Evolutionary conservation across 2,888 invertebrate genomes (phyloP).

Genomic region (Dicycla oo): DNA sequence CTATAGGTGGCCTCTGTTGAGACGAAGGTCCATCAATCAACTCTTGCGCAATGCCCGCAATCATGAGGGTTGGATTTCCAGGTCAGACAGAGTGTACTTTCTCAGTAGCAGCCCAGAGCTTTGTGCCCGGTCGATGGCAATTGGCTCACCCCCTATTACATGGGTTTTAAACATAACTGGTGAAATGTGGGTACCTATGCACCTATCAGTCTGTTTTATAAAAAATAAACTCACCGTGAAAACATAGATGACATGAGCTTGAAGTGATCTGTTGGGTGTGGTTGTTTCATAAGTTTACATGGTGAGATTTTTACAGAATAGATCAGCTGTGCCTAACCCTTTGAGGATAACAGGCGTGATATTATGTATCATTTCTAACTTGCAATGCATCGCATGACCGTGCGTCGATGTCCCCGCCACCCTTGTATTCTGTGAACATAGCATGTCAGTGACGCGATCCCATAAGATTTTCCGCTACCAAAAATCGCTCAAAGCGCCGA

Average conservation of each 20-base stretch:
- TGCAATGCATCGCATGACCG: no score
- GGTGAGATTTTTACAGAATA: no score
- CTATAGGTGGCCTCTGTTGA: constrained; percentile 68
- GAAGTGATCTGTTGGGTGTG: no score
- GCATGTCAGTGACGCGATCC: no score
- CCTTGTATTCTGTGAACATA: background rate
- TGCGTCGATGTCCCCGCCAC: no score
- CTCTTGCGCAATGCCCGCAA: constrained; percentile 81
- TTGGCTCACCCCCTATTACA: background rate
- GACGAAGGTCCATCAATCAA: constrained; percentile 82
- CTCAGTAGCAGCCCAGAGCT: background rate
- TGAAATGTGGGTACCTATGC: background rate
- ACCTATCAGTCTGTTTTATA: background rate
- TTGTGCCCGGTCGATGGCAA: background rate
- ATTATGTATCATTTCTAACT: background rate
- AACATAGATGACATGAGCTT: no score
- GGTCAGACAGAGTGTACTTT: background rate
- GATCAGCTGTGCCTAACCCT: background rate
- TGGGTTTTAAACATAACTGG: background rate
- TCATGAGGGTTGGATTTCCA: background rate
- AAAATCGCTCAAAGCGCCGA: background rate
- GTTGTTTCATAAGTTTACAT: no score
- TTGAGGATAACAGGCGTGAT: background rate
- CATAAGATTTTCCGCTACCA: no score
- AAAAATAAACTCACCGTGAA: no score